These are phyloP conservation scores for cat (Felis catus) DNA, from an alignment of 2,113 vertebrate species.

Conservation along the genomic window F.catus_Fca126_mat1.0 CM031421.1:22289001-22289500, in stretches of 20 bases:
- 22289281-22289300: conserved; percentile 82
- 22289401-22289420: conserved; percentile 82
- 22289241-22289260: conserved; percentile 85
- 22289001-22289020: conserved; percentile 19
- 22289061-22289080: background rate
- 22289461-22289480: conserved; percentile 46
- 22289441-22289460: background rate
- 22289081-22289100: rapidly evolving
- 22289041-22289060: conserved; percentile 45
- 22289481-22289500: background rate
- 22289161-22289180: conserved; percentile 11
- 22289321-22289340: conserved; percentile 84
- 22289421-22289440: conserved; percentile 62
- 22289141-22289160: background rate
- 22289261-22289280: conserved; percentile 85
- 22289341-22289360: conserved; percentile 82
- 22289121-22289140: background rate
- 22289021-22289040: conserved; percentile 65
- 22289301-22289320: conserved; percentile 84
- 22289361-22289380: conserved; percentile 82
- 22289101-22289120: background rate
- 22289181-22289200: conserved; percentile 12
- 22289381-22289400: conserved; percentile 84
- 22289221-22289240: conserved; percentile 77
- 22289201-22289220: conserved; percentile 58